Evolutionary conservation across 2,888 invertebrate genomes (phyloP).

Genomic region (Diloba caeruleocephala): DNA sequence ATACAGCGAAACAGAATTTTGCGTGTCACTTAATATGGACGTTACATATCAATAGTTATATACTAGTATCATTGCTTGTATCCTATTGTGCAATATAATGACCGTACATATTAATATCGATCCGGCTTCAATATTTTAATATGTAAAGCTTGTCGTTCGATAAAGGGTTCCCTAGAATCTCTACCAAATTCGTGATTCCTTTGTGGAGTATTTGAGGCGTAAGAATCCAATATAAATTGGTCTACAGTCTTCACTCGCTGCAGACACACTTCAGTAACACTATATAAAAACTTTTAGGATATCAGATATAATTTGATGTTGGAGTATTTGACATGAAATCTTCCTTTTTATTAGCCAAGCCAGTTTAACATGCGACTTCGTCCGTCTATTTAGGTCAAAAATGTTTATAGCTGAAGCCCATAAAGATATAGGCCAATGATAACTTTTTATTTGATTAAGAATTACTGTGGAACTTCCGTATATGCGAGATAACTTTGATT

Average conservation of each 20-base stretch:
- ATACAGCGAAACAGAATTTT: no score
- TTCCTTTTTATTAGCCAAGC: slow-evolving; percentile 12
- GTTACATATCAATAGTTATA: no score
- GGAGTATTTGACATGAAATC: slow-evolving; percentile 28
- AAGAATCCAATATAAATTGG: slow-evolving; percentile 73
- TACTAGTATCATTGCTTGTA: no score
- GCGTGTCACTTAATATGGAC: no score
- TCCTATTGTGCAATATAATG: slow-evolving; percentile 9
- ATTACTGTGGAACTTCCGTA: slow-evolving; percentile 6
- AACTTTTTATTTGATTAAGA: slow-evolving; percentile 27
- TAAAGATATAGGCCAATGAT: slow-evolving; percentile 19
- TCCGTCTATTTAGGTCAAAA: slow-evolving; percentile 8
- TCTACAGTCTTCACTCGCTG: slow-evolving; percentile 46
- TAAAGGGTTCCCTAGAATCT: slow-evolving; percentile 54
- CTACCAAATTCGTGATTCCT: slow-evolving; percentile 61
- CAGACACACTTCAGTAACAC: slow-evolving; percentile 44
- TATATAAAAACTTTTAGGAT: slow-evolving; percentile 47
- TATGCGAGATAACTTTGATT: slow-evolving; percentile 18
- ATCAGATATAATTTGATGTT: slow-evolving; percentile 38
- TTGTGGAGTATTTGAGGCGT: slow-evolving; percentile 67
- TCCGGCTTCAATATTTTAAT: slow-evolving; percentile 53
- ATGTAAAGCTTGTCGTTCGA: slow-evolving; percentile 44
- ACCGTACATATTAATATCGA: slow-evolving; percentile 1
- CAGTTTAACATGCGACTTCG: slow-evolving; percentile 1
- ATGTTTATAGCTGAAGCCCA: slow-evolving; percentile 8